Conservation (phyloP, 2,888 invertebrate genomes). For the Orchestes rusci region DNA sequence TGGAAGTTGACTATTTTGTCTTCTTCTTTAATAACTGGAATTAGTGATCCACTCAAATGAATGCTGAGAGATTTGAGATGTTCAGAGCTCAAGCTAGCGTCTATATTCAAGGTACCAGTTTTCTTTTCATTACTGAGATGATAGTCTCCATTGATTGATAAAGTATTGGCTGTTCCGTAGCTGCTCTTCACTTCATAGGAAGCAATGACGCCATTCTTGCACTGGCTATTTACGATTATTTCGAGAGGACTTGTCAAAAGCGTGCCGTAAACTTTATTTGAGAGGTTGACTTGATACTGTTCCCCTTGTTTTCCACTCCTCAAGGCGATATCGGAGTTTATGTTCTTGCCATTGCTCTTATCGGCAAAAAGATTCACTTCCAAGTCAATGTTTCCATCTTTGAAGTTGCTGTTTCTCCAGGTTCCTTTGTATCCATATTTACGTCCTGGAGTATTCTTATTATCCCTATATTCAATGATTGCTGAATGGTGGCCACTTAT, state of each 20-base stretch:
- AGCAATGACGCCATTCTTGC: conserved; percentile 21
- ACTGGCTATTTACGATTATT: conserved; percentile 21
- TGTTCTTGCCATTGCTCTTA: conserved; percentile 45
- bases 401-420: conserved; percentile 43
- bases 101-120: conserved; percentile 45
- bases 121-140: conserved; percentile 39
- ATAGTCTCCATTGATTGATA: conserved; percentile 38
- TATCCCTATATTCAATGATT: conserved; percentile 40
- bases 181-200: conserved; percentile 27
- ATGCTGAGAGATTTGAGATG: conserved; percentile 52
- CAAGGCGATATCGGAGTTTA: conserved; percentile 38
- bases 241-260: conserved; percentile 37
- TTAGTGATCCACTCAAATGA: conserved; percentile 35
- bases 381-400: conserved; percentile 41
- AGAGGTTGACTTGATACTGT: conserved; percentile 7
- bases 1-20: conserved; percentile 26
- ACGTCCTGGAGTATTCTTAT: conserved; percentile 43
- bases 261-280: conserved; percentile 38
- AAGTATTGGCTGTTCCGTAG: conserved; percentile 37
- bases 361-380: conserved; percentile 43
- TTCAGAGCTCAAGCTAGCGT: conserved; percentile 51
- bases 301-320: conserved; percentile 24
- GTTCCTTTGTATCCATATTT: conserved; percentile 41
- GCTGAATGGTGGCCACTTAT: conserved; percentile 32
- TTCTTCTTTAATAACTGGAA: conserved; percentile 36